These are phyloP conservation scores for Peromyscus californicus DNA, from an alignment of 2,113 vertebrate species.

Conservation along the genomic window DNA sequence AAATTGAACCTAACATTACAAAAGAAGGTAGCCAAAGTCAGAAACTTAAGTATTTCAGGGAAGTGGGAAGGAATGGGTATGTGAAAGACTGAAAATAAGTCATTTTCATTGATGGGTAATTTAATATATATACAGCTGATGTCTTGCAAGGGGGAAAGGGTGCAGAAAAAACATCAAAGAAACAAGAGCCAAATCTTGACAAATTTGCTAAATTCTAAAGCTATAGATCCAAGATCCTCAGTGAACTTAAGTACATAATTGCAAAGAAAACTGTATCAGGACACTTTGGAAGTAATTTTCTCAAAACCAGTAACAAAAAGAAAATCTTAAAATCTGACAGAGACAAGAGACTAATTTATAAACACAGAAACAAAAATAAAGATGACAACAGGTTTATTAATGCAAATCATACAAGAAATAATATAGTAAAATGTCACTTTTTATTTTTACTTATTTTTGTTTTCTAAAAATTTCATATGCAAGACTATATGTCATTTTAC, in stretches of 20 bases:
- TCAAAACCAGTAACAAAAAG: constrained; percentile 11
- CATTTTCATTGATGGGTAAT: neutral
- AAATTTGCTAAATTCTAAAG: constrained; percentile 3
- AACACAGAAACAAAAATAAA: neutral
- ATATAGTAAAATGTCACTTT: neutral
- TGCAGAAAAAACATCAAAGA: neutral
- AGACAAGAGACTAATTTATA: neutral
- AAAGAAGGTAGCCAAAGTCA: constrained; percentile 8
- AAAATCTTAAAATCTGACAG: neutral
- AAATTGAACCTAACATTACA: constrained; percentile 17
- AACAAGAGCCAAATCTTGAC: neutral
- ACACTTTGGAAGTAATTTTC: neutral
- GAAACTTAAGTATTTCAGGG: neutral
- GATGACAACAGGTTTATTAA: constrained; percentile 22
- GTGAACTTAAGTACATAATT: neutral
- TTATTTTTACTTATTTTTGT: neutral
- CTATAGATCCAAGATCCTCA: constrained; percentile 16
- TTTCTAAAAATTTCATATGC: neutral
- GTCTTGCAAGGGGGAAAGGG: neutral
- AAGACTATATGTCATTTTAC: no score
- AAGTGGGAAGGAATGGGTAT: neutral
- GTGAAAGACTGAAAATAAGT: neutral
- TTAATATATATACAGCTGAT: constrained; percentile 5
- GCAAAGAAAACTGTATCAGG: constrained; percentile 3
- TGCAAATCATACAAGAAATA: neutral